Evolutionary conservation across 1,140 invertebrate genomes (phyloP).

Genomic region (Cephus cinctus): DNA sequence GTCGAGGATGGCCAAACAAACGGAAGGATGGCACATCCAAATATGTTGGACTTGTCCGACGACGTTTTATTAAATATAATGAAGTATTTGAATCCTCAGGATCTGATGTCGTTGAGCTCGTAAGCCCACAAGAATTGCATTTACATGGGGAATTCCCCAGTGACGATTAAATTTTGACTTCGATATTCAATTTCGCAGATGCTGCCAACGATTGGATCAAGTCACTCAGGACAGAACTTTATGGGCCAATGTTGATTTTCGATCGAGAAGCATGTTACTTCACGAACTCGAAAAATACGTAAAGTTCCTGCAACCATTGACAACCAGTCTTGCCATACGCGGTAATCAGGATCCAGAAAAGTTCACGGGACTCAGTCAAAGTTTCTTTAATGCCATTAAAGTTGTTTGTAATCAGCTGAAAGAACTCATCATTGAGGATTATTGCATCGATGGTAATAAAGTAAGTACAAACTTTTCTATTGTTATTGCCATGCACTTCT

Average conservation of each 20-base stretch:
- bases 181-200: conserved; percentile 41
- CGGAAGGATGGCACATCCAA: conserved; percentile 2
- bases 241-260: conserved; percentile 57
- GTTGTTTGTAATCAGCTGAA: conserved; percentile 42
- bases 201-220: conserved; percentile 50
- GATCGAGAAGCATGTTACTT: conserved; percentile 38
- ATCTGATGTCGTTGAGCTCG: conserved; percentile 55
- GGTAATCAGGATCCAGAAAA: conserved; percentile 27
- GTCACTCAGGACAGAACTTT: conserved; percentile 55
- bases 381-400: conserved; percentile 38
- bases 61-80: conserved; percentile 58
- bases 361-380: conserved; percentile 22
- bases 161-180: too few species aligned
- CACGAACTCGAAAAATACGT: conserved; percentile 50
- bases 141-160: too few species aligned
- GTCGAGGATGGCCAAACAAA: conserved; percentile 16
- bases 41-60: conserved; percentile 51
- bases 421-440: conserved; percentile 56
- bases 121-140: too few species aligned
- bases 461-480: conserved; percentile 44
- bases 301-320: conserved; percentile 50
- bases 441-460: conserved; percentile 52
- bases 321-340: conserved; percentile 51
- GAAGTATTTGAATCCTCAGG: conserved; percentile 51
- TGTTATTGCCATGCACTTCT: too few species aligned